Base-by-base conservation (phyloP, 2,888 invertebrate genomes). In the Ptilodon capucinus region DNA sequence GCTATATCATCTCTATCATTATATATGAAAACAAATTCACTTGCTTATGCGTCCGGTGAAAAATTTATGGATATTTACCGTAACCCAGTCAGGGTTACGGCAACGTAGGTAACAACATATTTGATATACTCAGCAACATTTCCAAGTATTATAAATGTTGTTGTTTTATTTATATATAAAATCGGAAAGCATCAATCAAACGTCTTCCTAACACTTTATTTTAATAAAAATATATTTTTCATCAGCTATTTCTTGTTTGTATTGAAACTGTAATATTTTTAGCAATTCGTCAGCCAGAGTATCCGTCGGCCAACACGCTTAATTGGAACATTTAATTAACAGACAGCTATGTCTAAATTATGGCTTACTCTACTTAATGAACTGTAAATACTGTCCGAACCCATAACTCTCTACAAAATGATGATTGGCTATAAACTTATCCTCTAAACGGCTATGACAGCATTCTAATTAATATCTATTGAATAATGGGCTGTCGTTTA, bases 351-450 rank as follows among this genome's bases (percentile, higher is more conserved):
- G 36, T 28, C 42, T 46, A 28, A 60, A 60, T 42, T 35, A 14
- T 25, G 18, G n/a, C 8, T 35, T 42, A 47, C 44, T 60, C 45
- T 30, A 57, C 23, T 44, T 54, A 53, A 48, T 60, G 35, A 55
- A 48, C 41, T 44, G 51, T 48, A 54, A 51, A 51, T 44, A 44
- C 28, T 39, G 30, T 49, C 16, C 40, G 32, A 51, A 23, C 36
- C 39, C 25, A 28, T 28, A 3, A 32, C 16, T 16, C 28, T 47
- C 32, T 45, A 54, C 65, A 57, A 65, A 61, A 51, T 55, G 42
- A 58, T 65, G 60, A 73, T 60, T 51, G 46, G 40, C 51, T 48
- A 56, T 66, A 64, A 71, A 66, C 40, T 40, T 45, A 7, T 21
- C 21, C 2, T 7, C 7, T 1, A 28, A 25, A 11, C 25, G 9